Evolutionary conservation across 2,797 vertebrate genomes (phyloP).

Genomic region (Chaetodon trifasciatus): DNA sequence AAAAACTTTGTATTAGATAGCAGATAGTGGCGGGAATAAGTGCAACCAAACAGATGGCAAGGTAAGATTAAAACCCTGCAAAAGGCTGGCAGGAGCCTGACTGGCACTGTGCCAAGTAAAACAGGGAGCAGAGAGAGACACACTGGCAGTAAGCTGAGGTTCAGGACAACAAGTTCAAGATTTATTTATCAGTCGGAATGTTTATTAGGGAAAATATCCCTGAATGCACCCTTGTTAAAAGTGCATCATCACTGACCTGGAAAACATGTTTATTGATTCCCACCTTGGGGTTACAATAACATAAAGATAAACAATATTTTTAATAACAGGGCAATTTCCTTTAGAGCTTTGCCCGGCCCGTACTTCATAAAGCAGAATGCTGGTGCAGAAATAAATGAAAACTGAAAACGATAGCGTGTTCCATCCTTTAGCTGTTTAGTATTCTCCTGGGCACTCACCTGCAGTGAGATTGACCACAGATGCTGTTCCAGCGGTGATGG

Average conservation of each 20-base stretch:
- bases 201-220: constrained; percentile 51
- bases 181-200: constrained; percentile 61
- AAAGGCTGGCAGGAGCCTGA: constrained; percentile 66
- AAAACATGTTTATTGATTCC: constrained; percentile 45
- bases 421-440: constrained; percentile 20
- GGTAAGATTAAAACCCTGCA: constrained; percentile 76
- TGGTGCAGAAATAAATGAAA: constrained; percentile 28
- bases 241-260: constrained; percentile 14
- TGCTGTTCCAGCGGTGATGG: constrained; percentile 98
- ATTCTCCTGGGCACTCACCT: constrained; percentile 85
- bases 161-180: constrained; percentile 65
- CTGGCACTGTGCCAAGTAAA: constrained; percentile 62
- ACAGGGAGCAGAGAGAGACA: constrained; percentile 46
- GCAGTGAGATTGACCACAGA: constrained; percentile 99
- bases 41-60: constrained; percentile 81
- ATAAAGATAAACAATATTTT: constrained; percentile 13
- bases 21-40: constrained; percentile 44
- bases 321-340: constrained; percentile 19
- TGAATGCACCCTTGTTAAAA: constrained; percentile 50
- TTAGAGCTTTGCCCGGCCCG: constrained; percentile 1
- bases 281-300: constrained; percentile 1
- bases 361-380: constrained; percentile 13
- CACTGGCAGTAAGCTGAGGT: constrained; percentile 55
- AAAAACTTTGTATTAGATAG: constrained; percentile 52
- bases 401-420: constrained; percentile 12